Evolutionary conservation across 2,113 vertebrate genomes (phyloP), one percentile per base, ranked within the genome.

Genomic region (Alectura lathami): DNA sequence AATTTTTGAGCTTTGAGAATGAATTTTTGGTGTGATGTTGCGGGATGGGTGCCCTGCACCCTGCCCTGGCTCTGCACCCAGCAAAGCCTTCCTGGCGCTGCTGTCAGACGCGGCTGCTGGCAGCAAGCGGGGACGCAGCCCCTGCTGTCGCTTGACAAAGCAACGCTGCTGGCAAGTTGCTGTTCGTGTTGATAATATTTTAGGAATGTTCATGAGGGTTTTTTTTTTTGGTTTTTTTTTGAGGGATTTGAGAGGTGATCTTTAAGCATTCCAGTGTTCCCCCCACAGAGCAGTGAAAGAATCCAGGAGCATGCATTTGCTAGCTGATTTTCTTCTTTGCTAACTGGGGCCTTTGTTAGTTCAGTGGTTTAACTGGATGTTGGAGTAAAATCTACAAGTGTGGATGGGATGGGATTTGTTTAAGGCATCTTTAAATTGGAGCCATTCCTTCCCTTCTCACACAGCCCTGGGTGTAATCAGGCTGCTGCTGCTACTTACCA

Each of bases 141-240:
- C 51, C 32, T 21, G 51, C 76, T 78, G 64, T 26, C 94, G 18
- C 78, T 75, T 78, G 70, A 66, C 74, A 82, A 42, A 94, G 67
- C 5, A 21, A 69, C 92, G 84, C 92, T 88, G 92, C 95, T 91
- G 84, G n/a, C 73, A 9, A 73, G 82, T 63, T 84, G 54, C 62
- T 85, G 27, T 53, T 88, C 30, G 53, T 80, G 73, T 84, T 94
- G 42, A 62, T 68, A 70, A 56, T 82, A 70, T 88, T 88, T 87
- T 73, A 69, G 75, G 40, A 48, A 57, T 79, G 87, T 80, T 88
- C 73, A 64, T 48, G 79, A 40, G 83, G n/a, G n/a, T n/a, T n/a
- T n/a, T n/a, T n/a, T n/a, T n/a, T n/a, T n/a, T 26, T 86, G 86
- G n/a, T n/a, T 76, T 95, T 82, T 59, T 23, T 93, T 88, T 56